Evolutionary conservation across 2,797 vertebrate genomes (phyloP).

Genomic region (Chelidonichthys spinosus): DNA sequence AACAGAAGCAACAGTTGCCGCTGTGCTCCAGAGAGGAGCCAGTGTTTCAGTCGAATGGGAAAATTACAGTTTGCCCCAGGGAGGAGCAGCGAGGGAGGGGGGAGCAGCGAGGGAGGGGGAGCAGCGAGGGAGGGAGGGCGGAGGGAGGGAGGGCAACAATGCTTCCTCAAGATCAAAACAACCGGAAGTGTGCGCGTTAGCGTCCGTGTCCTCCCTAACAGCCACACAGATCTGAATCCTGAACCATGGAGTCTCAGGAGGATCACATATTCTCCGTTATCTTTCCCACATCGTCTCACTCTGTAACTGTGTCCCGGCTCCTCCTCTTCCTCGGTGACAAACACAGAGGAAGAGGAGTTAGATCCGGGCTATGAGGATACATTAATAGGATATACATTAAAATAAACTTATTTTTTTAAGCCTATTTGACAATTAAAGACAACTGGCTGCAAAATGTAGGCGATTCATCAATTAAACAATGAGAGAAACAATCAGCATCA

Average conservation of each 20-base stretch:
- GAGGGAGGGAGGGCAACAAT: slow-evolving; percentile 5
- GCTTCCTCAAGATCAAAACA: slow-evolving; percentile 66
- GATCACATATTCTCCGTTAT: slow-evolving; percentile 13
- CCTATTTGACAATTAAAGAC: not conserved
- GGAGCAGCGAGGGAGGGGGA: slow-evolving; percentile 15
- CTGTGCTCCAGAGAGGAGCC: slow-evolving; percentile 62
- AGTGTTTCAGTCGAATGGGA: slow-evolving; percentile 62
- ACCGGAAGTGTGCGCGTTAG: slow-evolving; percentile 67
- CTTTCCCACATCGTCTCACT: not conserved
- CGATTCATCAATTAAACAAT: not conserved
- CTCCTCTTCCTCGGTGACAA: slow-evolving; percentile 4
- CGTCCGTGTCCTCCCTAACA: slow-evolving; percentile 7
- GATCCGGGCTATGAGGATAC: slow-evolving; percentile 45
- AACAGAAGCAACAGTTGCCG: slow-evolving; percentile 74
- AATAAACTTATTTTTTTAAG: not conserved
- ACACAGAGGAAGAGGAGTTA: slow-evolving; percentile 31
- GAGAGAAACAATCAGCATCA: not conserved
- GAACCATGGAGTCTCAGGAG: not conserved
- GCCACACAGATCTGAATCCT: not conserved
- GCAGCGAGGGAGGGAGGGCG: not conserved
- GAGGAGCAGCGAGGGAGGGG: slow-evolving; percentile 13
- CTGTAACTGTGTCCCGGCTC: no score
- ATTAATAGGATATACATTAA: not conserved
- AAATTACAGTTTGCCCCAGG: slow-evolving; percentile 67
- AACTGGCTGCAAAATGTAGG: not conserved